Base-by-base conservation (phyloP, 1,140 invertebrate species). In the Melanaphis sacchari region DNA sequence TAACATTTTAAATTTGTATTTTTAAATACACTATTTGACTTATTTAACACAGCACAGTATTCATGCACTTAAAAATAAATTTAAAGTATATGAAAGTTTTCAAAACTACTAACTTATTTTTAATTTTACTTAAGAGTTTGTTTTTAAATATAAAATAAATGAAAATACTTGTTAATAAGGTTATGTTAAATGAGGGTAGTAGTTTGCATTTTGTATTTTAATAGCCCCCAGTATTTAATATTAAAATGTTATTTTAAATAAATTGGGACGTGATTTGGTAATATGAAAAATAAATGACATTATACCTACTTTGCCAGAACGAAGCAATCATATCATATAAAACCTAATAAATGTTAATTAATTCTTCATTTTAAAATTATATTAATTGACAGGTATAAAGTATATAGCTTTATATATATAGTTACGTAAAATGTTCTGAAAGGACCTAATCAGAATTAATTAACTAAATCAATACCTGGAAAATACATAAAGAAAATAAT, bases 281-380 rank as follows among this genome's bases (percentile, higher is more conserved):
- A n/a, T n/a, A 6, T n/a, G 31, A 66, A 76, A n/a, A 76, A 76
- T 76, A 76, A 76, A 76, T 36, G 31, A 18, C 31, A 36, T 18
- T 76, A 5, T n/a, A 1, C 5, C 18, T n/a, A 76, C 36, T 76
- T n/a, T 76, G 3, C 36, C 15, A 18, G 31, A 76, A 76, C n/a
- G 15, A 18, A n/a, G n/a, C 59, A 36, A 76, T 15, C 15, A 66
- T 66, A 66, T 76, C 1, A 11, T 18, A 76, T 7, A 15, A 76
- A 76, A 76, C n/a, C 59, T 76, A n/a, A 76, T 76, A n/a, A 21
- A 76, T 76, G n/a, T 76, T 76, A 76, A n/a, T 76, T 76, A n/a
- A n/a, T 76, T 76, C 36, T 76, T n/a, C 15, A 15, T 18, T 1
- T 76, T 21, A 5, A 76, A n/a, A 36, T n/a, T 4, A n/a, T 76